Evolutionary conservation across 30 jellyfish, hydroid and myxozoan species (phyloP).

Genomic region (Euphysa ruthae): DNA sequence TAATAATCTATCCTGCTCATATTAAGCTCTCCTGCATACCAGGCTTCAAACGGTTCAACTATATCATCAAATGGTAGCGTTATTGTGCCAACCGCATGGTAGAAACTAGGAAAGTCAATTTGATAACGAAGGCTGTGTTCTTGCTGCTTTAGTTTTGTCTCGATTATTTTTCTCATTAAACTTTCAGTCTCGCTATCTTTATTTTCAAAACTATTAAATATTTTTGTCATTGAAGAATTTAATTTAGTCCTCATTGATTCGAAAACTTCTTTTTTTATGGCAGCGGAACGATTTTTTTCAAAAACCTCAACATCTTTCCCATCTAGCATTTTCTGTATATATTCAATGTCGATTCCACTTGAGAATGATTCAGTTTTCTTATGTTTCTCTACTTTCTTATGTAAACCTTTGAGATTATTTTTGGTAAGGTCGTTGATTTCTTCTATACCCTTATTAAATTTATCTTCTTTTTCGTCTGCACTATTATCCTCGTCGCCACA

Average conservation of each 20-base stretch:
- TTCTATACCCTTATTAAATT: slow-evolving; percentile 5
- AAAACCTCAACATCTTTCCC: slow-evolving; percentile 19
- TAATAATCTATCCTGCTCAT: slow-evolving; percentile 86
- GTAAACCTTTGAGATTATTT: background rate
- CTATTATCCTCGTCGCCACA: slow-evolving; percentile 16
- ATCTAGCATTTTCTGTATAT: slow-evolving; percentile 5
- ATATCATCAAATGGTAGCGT: slow-evolving; percentile 75
- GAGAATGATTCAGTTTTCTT: slow-evolving; percentile 1
- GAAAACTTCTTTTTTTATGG: slow-evolving; percentile 7
- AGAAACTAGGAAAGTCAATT: slow-evolving; percentile 54
- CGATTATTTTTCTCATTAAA: slow-evolving; percentile 5
- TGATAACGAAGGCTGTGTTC: slow-evolving; percentile 7
- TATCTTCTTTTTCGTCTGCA: slow-evolving; percentile 9
- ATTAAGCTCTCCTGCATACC: slow-evolving; percentile 86
- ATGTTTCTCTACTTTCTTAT: background rate
- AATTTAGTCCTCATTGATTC: background rate
- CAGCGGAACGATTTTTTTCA: slow-evolving; percentile 7
- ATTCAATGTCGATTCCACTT: slow-evolving; percentile 14
- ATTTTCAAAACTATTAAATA: background rate
- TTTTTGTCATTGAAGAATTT: background rate
- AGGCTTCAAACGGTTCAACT: slow-evolving; percentile 89
- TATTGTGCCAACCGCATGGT: slow-evolving; percentile 83
- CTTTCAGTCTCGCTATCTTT: slow-evolving; percentile 9
- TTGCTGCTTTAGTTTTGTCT: slow-evolving; percentile 1
- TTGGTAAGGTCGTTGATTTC: slow-evolving; percentile 19